These are phyloP conservation scores for Polyergus mexicanus DNA, from an alignment of 1,140 invertebrate genomes.

Conservation along the genomic window DNA sequence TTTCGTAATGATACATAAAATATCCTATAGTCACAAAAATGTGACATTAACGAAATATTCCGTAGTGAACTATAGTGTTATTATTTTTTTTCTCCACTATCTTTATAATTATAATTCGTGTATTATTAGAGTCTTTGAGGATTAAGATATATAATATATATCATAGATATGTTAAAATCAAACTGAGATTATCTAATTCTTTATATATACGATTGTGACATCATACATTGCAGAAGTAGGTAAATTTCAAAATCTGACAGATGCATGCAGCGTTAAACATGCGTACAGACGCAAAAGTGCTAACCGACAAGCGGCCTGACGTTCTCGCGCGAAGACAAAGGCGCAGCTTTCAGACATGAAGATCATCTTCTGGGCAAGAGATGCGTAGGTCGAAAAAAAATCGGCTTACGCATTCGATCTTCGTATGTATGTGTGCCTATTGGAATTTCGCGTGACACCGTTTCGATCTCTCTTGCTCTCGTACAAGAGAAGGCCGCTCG, in stretches of 20 bases:
- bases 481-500: slow-evolving; percentile 22
- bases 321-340: slow-evolving; percentile 28
- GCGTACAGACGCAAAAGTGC: not conserved
- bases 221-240: not conserved
- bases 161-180: not conserved
- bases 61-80: not conserved
- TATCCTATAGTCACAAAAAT: not conserved
- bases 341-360: slow-evolving; percentile 26
- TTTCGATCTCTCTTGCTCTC: slow-evolving; percentile 45
- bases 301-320: not conserved
- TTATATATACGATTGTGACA: not conserved
- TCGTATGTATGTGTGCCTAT: slow-evolving; percentile 25
- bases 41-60: not conserved
- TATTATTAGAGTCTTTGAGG: not conserved
- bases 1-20: not conserved
- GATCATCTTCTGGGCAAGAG: slow-evolving; percentile 29
- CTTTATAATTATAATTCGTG: not conserved
- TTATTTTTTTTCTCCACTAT: not conserved
- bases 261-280: not conserved
- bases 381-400: slow-evolving; percentile 40
- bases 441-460: slow-evolving; percentile 59
- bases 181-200: not conserved
- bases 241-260: not conserved
- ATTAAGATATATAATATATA: not conserved
- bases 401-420: slow-evolving; percentile 17